Conservation (phyloP, 1,140 invertebrate species). For the Hyles euphorbiae region DNA sequence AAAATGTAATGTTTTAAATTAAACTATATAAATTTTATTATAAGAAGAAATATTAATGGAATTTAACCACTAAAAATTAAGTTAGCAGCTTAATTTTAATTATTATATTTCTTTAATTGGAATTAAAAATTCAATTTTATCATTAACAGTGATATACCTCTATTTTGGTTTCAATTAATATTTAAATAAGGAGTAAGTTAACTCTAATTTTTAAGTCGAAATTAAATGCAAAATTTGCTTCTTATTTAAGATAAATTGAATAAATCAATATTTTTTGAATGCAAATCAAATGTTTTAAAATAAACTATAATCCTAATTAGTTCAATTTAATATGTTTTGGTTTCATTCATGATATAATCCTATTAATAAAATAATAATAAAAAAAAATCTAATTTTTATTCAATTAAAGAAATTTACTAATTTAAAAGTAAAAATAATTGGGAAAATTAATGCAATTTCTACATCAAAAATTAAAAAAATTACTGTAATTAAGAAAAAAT, state of each 20-base stretch:
- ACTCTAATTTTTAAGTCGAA: conserved; percentile 74
- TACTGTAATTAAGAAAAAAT: conserved; percentile 79
- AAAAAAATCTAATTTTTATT: conserved; percentile 61
- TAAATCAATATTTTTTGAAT: conserved; percentile 76
- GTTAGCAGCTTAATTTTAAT: conserved; percentile 65
- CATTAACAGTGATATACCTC: conserved; percentile 77
- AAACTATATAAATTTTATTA: conserved; percentile 61
- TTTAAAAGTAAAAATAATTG: conserved; percentile 22
- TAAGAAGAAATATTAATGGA: conserved; percentile 10
- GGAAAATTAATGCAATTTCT: conserved; percentile 73
- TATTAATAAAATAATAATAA: conserved; percentile 76
- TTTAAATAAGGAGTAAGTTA: conserved; percentile 68
- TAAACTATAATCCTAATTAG: conserved; percentile 76
- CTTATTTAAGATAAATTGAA: conserved; percentile 76
- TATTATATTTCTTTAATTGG: conserved; percentile 34
- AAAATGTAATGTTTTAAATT: conserved; percentile 77
- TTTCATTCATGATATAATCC: conserved; percentile 79
- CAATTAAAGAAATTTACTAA: conserved; percentile 56
- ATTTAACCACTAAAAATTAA: conserved; percentile 30
- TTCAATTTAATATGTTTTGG: conserved; percentile 78
- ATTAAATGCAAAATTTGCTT: conserved; percentile 76
- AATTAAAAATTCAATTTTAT: conserved; percentile 64
- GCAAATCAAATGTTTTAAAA: conserved; percentile 79
- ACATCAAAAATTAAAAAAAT: conserved; percentile 82
- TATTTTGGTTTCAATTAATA: conserved; percentile 75